Conservation (phyloP, 2,113 vertebrate species). For the Tricholaema leucomelas region DNA sequence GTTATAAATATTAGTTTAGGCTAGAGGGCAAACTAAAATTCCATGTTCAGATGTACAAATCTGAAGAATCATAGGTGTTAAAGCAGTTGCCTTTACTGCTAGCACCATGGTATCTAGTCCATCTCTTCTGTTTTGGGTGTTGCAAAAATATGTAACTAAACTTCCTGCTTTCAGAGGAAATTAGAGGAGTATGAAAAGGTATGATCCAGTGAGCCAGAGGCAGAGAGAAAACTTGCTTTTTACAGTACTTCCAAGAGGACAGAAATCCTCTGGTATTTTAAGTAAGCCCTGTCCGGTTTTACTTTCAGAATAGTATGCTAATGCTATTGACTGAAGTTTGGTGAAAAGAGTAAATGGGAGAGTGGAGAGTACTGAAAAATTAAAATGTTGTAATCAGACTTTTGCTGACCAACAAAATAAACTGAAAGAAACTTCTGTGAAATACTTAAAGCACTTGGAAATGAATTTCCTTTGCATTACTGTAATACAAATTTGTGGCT, state of each 20-base stretch:
- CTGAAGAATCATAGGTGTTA: background rate
- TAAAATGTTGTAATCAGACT: background rate
- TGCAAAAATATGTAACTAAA: background rate
- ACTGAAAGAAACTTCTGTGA: background rate
- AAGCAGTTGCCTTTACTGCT: background rate
- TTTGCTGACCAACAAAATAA: background rate
- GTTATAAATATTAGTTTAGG: background rate
- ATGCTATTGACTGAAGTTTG: background rate
- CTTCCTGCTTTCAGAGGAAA: background rate
- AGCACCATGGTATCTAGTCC: background rate
- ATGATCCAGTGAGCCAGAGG: background rate
- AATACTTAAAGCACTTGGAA: background rate
- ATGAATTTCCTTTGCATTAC: background rate
- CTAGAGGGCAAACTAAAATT: background rate
- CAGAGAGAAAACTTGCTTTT: background rate
- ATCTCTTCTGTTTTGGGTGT: background rate
- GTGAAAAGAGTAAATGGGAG: background rate
- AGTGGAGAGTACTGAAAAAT: background rate
- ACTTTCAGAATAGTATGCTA: background rate
- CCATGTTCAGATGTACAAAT: fast-evolving
- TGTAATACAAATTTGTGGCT: background rate
- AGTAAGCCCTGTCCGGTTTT: background rate
- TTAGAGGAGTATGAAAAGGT: background rate
- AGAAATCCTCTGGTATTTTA: background rate
- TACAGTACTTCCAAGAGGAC: background rate